Evolutionary conservation across 2,113 vertebrate species (phyloP).

Genomic region (Arizona elegans): DNA sequence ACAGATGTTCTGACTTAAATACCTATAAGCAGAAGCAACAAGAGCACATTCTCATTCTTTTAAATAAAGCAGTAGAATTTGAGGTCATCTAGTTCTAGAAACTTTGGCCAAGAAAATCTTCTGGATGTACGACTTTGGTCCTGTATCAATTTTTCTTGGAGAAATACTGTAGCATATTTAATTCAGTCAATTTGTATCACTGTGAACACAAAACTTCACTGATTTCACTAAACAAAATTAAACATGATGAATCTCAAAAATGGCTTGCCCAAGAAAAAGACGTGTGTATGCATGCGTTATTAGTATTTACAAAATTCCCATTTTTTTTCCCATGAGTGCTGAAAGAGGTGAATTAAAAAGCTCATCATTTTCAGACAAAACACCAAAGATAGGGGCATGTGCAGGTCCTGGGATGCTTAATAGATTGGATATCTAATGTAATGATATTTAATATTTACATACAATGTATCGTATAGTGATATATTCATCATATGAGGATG

Average conservation of each 20-base stretch:
- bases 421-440: conserved; percentile 25
- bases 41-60: neutral
- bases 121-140: neutral
- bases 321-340: neutral
- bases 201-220: neutral
- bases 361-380: neutral
- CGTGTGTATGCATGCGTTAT: neutral
- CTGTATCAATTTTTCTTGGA: neutral
- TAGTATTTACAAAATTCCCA: neutral
- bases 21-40: neutral
- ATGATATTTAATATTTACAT: neutral
- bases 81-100: neutral
- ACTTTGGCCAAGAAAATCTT: neutral
- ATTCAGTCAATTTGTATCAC: neutral
- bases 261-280: neutral
- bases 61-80: too few relatives aligned
- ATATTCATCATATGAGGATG: conserved; percentile 27
- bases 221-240: neutral
- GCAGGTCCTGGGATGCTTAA: neutral
- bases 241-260: neutral
- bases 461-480: neutral
- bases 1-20: neutral
- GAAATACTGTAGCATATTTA: neutral
- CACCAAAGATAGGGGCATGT: neutral
- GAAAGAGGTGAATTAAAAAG: neutral